phyloP scores from a whole-genome alignment of 2,888 invertebrate species.

The Lottia scabra region DNA sequence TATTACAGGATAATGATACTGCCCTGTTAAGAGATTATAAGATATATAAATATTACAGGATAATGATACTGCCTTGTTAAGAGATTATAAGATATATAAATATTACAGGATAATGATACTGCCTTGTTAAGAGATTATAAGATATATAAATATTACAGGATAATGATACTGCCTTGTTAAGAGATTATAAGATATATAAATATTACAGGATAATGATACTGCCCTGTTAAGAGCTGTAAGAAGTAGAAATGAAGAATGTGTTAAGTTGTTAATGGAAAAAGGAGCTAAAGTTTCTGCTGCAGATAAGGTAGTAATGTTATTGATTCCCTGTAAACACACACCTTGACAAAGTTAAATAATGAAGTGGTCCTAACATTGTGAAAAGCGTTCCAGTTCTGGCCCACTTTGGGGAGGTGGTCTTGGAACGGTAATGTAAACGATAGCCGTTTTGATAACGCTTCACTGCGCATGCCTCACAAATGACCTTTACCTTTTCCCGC shows the following conservation, averaged over 20 bases:
- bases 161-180: conserved; percentile 91
- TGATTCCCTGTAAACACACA: too few relatives aligned
- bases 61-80: conserved; percentile 91
- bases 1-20: conserved; percentile 87
- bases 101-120: conserved; percentile 88
- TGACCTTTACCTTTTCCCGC: too few relatives aligned
- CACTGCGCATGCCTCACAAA: too few relatives aligned
- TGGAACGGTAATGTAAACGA: too few relatives aligned
- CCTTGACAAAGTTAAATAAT: too few relatives aligned
- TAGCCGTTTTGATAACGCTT: too few relatives aligned
- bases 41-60: conserved; percentile 85
- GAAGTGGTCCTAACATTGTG: too few relatives aligned
- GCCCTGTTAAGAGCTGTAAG: conserved; percentile 91
- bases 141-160: conserved; percentile 85
- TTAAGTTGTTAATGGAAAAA: conserved; percentile 88
- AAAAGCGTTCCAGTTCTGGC: too few relatives aligned
- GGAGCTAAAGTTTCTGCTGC: conserved; percentile 90
- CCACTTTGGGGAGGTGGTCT: too few relatives aligned
- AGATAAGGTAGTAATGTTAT: conserved; percentile 67
- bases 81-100: conserved; percentile 92
- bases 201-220: conserved; percentile 87
- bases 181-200: conserved; percentile 71
- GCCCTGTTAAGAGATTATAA: conserved; percentile 90
- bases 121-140: conserved; percentile 90
- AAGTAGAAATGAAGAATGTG: conserved; percentile 90